These are phyloP conservation scores for Meandrusa payeni DNA, from an alignment of 2,888 invertebrate genomes.

Conservation along the genomic window DNA sequence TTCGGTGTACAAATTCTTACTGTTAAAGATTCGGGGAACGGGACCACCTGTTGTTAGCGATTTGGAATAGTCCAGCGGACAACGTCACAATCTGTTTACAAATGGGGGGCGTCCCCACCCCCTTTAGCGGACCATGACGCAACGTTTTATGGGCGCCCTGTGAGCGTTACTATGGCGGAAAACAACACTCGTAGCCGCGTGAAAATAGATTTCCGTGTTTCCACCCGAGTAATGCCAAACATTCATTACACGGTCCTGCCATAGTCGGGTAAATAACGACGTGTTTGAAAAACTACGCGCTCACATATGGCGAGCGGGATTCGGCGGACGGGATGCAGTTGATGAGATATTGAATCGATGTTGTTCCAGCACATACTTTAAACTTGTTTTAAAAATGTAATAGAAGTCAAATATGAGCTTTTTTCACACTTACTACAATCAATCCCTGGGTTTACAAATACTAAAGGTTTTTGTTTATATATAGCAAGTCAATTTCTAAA, in stretches of 20 bases:
- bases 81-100: constrained; percentile 77
- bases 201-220: constrained; percentile 73
- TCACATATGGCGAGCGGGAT: background rate
- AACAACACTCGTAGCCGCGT: constrained; percentile 61
- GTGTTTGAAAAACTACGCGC: constrained; percentile 27
- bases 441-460: too few relatives aligned
- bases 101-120: constrained; percentile 60
- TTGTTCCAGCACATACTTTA: too few relatives aligned
- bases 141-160: constrained; percentile 67
- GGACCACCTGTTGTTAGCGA: constrained; percentile 72
- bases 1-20: constrained; percentile 25
- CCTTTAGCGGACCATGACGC: constrained; percentile 61
- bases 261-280: constrained; percentile 31
- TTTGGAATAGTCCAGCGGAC: constrained; percentile 63
- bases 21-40: constrained; percentile 33
- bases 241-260: constrained; percentile 44
- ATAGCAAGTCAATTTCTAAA: too few relatives aligned
- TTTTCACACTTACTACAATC: too few relatives aligned
- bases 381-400: too few relatives aligned
- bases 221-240: constrained; percentile 52
- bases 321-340: background rate
- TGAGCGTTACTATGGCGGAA: constrained; percentile 71
- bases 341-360: too few relatives aligned
- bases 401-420: too few relatives aligned
- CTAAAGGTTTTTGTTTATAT: too few relatives aligned